phyloP scores from a whole-genome alignment of 2,797 vertebrate genomes.

The Botia almorhae region DNA sequence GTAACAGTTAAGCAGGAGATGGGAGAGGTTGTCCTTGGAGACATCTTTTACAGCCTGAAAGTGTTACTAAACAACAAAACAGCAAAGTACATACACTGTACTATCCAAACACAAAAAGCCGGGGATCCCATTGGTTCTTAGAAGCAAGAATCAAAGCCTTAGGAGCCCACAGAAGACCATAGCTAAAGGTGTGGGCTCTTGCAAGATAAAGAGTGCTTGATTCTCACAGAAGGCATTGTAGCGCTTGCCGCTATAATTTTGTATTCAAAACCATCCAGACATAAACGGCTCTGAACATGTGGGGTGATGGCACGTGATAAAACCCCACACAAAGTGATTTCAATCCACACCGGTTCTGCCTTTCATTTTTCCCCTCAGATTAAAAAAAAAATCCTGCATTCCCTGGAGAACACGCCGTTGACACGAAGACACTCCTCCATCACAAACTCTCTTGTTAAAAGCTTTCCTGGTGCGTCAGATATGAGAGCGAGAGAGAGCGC shows the following conservation, averaged over 20 bases:
- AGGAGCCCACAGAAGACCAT: conserved; percentile 54
- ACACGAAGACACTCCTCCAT: conserved; percentile 61
- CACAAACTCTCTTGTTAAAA: conserved; percentile 60
- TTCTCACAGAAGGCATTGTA: conserved; percentile 58
- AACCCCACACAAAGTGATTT: conserved; percentile 51
- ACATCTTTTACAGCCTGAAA: conserved; percentile 12
- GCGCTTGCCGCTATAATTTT: conserved; percentile 48
- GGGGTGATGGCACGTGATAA: conserved; percentile 64
- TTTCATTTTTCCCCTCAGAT: conserved; percentile 53
- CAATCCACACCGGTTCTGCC: conserved; percentile 57
- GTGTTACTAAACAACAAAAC: conserved; percentile 39
- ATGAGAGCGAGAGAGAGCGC: conserved; percentile 45
- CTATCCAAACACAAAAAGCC: conserved; percentile 53
- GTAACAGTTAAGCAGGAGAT: conserved; percentile 1
- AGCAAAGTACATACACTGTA: conserved; percentile 34
- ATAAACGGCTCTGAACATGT: conserved; percentile 59
- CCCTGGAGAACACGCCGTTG: conserved; percentile 55
- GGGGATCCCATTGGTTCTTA: conserved; percentile 52
- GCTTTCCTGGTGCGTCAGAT: conserved; percentile 57
- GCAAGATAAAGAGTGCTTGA: conserved; percentile 64
- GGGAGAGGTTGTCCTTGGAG: background rate
- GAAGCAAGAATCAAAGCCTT: conserved; percentile 63
- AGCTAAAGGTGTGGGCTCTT: conserved; percentile 62
- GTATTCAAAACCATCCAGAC: conserved; percentile 60
- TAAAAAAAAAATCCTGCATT: conserved; percentile 47